phyloP scores from a whole-genome alignment of 1,140 invertebrate species.

The Dreissena polymorpha region DNA sequence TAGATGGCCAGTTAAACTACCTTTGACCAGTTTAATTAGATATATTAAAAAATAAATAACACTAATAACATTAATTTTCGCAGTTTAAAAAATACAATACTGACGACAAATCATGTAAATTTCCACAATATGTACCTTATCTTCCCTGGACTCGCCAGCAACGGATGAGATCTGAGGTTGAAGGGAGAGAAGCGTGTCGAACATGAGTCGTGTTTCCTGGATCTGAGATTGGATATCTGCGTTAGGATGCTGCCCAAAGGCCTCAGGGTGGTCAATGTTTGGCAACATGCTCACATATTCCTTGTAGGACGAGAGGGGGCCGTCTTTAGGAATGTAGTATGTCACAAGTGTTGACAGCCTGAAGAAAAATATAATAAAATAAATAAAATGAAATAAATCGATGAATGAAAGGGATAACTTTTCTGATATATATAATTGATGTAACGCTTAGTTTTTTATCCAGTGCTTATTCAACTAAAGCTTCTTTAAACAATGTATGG shows the following conservation, averaged over 20 bases:
- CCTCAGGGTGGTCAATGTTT: slow-evolving; percentile 88
- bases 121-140: slow-evolving; percentile 70
- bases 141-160: slow-evolving; percentile 75
- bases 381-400: neutral
- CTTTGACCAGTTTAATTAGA: too few species aligned
- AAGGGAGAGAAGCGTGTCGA: slow-evolving; percentile 79
- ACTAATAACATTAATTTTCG: too few species aligned
- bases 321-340: slow-evolving; percentile 91
- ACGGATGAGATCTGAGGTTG: slow-evolving; percentile 75
- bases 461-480: too few species aligned
- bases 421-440: too few species aligned
- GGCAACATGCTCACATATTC: slow-evolving; percentile 88
- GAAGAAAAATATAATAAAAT: slow-evolving; percentile 6
- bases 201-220: slow-evolving; percentile 78
- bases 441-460: too few species aligned
- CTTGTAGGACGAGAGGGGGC: slow-evolving; percentile 89
- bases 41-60: too few species aligned
- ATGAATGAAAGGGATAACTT: neutral
- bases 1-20: too few species aligned
- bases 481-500: too few species aligned
- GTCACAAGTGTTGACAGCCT: slow-evolving; percentile 76
- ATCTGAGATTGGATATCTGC: slow-evolving; percentile 80
- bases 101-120: too few species aligned
- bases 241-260: slow-evolving; percentile 84
- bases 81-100: too few species aligned